A percentile compares a stretch with the other conserved stretches of the same genome.
Evolutionary conservation across 2,797 vertebrate species (phyloP).

Genomic region (Tragopan temminckii): DNA sequence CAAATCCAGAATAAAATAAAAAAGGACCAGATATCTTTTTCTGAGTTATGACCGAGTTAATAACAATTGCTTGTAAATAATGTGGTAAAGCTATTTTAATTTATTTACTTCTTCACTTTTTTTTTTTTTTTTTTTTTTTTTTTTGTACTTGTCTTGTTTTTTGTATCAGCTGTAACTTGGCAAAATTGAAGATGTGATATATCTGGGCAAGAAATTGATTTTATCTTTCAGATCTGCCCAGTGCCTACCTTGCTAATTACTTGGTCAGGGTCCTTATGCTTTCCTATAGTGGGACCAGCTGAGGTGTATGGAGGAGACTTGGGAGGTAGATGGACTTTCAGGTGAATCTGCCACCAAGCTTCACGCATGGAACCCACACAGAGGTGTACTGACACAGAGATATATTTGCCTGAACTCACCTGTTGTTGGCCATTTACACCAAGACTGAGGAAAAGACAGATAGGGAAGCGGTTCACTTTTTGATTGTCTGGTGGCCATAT

Average conservation of each 20-base stretch:
- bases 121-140: neutral
- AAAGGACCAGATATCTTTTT: neutral
- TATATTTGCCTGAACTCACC: neutral
- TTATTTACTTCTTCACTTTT: neutral
- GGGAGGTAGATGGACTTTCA: neutral
- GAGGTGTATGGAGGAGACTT: neutral
- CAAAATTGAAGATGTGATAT: neutral
- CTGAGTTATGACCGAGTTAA: neutral
- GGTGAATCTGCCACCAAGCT: neutral
- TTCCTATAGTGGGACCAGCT: neutral
- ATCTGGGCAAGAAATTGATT: neutral
- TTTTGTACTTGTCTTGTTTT: neutral
- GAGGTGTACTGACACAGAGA: neutral
- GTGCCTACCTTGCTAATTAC: neutral
- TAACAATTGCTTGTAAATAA: neutral
- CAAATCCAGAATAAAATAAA: neutral
- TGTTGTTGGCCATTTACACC: neutral
- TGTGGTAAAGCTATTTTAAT: neutral
- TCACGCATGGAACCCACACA: fast-evolving
- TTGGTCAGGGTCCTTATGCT: neutral
- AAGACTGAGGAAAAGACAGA: neutral
- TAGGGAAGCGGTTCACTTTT: neutral
- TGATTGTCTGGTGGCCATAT: neutral
- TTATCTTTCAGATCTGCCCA: neutral
- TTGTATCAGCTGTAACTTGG: neutral